Percentiles rank a stretch among this genome's conserved stretches.
Evolutionary conservation across 2,888 invertebrate species (phyloP).

Genomic region (Melinaea marsaeus): DNA sequence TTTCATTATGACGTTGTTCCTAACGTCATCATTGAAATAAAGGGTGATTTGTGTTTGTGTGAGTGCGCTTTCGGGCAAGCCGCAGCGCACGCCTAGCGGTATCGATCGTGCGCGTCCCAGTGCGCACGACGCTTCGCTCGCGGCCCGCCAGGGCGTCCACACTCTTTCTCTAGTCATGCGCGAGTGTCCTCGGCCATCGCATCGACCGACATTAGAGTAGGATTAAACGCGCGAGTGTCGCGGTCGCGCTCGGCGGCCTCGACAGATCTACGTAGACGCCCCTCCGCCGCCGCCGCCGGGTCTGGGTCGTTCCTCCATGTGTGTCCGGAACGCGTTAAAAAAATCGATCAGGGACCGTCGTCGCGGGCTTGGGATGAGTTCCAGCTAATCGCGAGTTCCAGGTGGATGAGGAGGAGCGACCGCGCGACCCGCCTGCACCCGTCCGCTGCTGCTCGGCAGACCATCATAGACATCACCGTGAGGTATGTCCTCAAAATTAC

Average conservation of each 20-base stretch:
- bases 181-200: slow-evolving; percentile 53
- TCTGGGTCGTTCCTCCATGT: slow-evolving; percentile 49
- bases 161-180: slow-evolving; percentile 59
- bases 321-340: slow-evolving; percentile 41
- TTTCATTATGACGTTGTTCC: slow-evolving; percentile 54
- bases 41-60: slow-evolving; percentile 45
- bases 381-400: slow-evolving; percentile 47
- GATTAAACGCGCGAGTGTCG: slow-evolving; percentile 67
- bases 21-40: slow-evolving; percentile 60
- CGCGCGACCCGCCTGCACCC: slow-evolving; percentile 49
- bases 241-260: slow-evolving; percentile 63
- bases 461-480: slow-evolving; percentile 42
- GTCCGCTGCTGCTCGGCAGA: slow-evolving; percentile 39
- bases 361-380: slow-evolving; percentile 47
- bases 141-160: slow-evolving; percentile 47
- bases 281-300: slow-evolving; percentile 54
- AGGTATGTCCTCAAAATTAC: slow-evolving; percentile 37
- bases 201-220: slow-evolving; percentile 55
- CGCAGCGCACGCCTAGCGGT: slow-evolving; percentile 52
- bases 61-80: slow-evolving; percentile 42
- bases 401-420: slow-evolving; percentile 41
- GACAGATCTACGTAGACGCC: slow-evolving; percentile 45
- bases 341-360: slow-evolving; percentile 46
- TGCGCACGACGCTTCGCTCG: slow-evolving; percentile 39
- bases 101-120: slow-evolving; percentile 50